A percentile compares a stretch with the other conserved stretches of the same genome.
These are phyloP conservation scores for Heliconius erato DNA, from an alignment of 2,888 invertebrate genomes.

Conservation along the genomic window DNA sequence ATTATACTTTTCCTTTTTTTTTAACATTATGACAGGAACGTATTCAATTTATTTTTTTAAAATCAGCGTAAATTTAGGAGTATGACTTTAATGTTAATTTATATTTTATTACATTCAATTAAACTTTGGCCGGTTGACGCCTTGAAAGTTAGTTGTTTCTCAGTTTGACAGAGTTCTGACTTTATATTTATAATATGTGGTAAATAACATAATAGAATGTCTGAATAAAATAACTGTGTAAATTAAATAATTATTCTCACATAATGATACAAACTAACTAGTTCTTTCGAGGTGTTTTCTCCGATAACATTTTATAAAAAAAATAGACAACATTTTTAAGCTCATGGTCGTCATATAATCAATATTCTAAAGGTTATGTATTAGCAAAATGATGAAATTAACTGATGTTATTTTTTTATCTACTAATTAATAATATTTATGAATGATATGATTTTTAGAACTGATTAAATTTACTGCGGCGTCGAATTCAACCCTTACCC, in stretches of 20 bases:
- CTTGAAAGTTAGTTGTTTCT: background rate
- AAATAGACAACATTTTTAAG: conserved; percentile 11
- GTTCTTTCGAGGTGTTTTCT: background rate
- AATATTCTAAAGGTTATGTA: conserved; percentile 8
- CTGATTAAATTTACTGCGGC: background rate
- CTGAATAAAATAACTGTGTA: background rate
- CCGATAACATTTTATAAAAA: background rate
- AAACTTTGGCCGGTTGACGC: background rate
- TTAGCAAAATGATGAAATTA: background rate
- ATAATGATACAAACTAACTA: background rate
- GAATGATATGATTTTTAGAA: background rate
- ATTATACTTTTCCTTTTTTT: background rate
- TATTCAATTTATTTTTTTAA: no score
- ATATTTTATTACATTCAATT: background rate
- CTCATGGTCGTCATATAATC: conserved; percentile 11
- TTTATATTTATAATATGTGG: background rate
- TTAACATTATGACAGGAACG: no score
- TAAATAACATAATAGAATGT: background rate
- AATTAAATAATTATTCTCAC: background rate
- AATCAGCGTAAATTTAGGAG: no score
- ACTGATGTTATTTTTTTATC: background rate
- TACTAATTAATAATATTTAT: background rate
- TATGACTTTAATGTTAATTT: no score
- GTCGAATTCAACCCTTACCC: no score
- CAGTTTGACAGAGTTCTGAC: background rate